Base-by-base conservation (phyloP, 2,797 vertebrate genomes). In the Stomatorhinus walkeri region DNA sequence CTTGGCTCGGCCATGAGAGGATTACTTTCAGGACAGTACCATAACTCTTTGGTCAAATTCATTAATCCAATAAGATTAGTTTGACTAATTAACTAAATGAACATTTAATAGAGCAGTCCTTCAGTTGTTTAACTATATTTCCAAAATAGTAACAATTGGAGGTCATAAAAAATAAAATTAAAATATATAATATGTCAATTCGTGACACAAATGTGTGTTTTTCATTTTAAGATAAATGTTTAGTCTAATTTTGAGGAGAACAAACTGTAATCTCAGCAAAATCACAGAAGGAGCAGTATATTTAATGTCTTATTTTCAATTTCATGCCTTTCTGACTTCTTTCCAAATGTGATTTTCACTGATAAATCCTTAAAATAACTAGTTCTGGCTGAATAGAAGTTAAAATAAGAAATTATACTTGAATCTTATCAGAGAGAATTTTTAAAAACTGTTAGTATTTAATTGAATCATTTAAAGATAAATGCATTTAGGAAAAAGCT, bases 301-400 rank as follows among this genome's bases (percentile, higher is more conserved):
- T 90, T 92, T 89, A 90, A 91, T 90, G 93, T 94, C 94, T 89
- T 93, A 93, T 93, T 95, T 94, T 93, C 92, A 94, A 94, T 95
- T 94, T 94, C 91, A 94, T 93, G 94, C 93, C 92, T 94, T 94
- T 94, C 92, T 93, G 93, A 88, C 93, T 93, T 76, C 85, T 85
- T 92, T 92, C 92, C 92, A 94, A 94, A 91, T 89, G 92, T 94
- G 93, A 94, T 93, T 92, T 92, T 89, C 87, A 86, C 91, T 90
- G 91, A 94, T 94, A 93, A 93, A 94, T 93, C 90, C 91, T 76
- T 24, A 72, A 87, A 88, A 52, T 88, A 87, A 93, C 91, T 90
- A 90, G 89, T 88, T 90, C 91, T 64, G 68, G 89, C 87, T 93
- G 92, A 91, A 93, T 87, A 79, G 89, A 91, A 94, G 93, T 93